These are phyloP conservation scores for Poecile atricapillus DNA, from an alignment of 2,113 vertebrate species.

Conservation along the genomic window DNA sequence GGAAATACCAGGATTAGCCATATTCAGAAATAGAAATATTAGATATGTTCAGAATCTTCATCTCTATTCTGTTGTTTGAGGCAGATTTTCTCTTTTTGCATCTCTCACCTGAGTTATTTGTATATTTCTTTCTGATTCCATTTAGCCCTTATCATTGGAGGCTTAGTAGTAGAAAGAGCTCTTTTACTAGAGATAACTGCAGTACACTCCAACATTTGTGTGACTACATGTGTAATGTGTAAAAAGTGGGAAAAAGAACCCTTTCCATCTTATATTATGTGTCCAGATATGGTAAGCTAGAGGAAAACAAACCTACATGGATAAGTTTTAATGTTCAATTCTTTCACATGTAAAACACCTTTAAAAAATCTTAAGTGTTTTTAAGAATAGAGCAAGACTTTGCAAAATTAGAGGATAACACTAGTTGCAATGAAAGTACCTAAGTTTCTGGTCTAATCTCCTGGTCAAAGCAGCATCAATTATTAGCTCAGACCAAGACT, in stretches of 20 bases:
- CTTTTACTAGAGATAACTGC: background rate
- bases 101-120: background rate
- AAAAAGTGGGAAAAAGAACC: background rate
- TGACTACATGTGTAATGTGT: rapidly evolving
- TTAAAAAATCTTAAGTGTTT: background rate
- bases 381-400: background rate
- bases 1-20: background rate
- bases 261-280: background rate
- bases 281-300: background rate
- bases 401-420: background rate
- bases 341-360: background rate
- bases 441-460: background rate
- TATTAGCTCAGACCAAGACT: background rate
- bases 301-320: background rate
- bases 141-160: background rate
- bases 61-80: background rate
- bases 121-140: background rate
- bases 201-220: background rate
- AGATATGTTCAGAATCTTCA: background rate
- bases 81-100: background rate
- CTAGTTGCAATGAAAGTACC: background rate
- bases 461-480: background rate
- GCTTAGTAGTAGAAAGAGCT: background rate
- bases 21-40: background rate
- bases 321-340: background rate